Conservation (phyloP, 2,888 invertebrate species). For the Drosophila neotestacea region DNA sequence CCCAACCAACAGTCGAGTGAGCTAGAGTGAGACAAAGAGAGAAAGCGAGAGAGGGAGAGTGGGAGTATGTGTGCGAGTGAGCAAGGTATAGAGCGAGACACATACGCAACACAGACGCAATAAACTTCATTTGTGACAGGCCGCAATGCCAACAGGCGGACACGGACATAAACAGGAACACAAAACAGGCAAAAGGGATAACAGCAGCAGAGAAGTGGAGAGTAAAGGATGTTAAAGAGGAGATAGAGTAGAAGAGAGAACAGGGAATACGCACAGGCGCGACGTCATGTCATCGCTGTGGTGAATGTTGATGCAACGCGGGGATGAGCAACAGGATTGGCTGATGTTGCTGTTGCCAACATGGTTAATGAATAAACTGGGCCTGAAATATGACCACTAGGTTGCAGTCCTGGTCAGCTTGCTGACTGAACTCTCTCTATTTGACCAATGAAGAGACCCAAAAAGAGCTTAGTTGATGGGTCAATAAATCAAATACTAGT, state of each 20-base stretch:
- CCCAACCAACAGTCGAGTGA: neutral
- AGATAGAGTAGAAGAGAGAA: neutral
- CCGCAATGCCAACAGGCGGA: constrained; percentile 76
- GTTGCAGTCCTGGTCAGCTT: constrained; percentile 3
- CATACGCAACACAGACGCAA: constrained; percentile 80
- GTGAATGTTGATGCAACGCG: constrained; percentile 58
- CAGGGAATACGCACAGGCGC: constrained; percentile 44
- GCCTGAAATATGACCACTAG: constrained; percentile 55
- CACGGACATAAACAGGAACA: constrained; percentile 61
- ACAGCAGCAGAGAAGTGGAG: neutral
- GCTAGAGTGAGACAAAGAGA: neutral
- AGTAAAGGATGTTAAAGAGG: neutral
- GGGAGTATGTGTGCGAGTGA: constrained; percentile 5
- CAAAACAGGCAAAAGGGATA: constrained; percentile 32
- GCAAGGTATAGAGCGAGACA: constrained; percentile 31
- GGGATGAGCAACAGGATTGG: constrained; percentile 30
- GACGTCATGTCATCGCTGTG: constrained; percentile 70
- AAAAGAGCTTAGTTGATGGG: constrained; percentile 6
- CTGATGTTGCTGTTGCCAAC: constrained; percentile 24
- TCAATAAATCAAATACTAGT: constrained; percentile 13
- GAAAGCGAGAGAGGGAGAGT: neutral
- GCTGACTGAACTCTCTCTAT: neutral
- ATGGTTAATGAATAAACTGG: constrained; percentile 67
- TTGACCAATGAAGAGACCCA: constrained; percentile 18
- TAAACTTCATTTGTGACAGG: constrained; percentile 84